Evolutionary conservation across 2,113 vertebrate genomes (phyloP), one percentile per base, ranked within the genome.

Genomic region (Engraulis encrasicolus): DNA sequence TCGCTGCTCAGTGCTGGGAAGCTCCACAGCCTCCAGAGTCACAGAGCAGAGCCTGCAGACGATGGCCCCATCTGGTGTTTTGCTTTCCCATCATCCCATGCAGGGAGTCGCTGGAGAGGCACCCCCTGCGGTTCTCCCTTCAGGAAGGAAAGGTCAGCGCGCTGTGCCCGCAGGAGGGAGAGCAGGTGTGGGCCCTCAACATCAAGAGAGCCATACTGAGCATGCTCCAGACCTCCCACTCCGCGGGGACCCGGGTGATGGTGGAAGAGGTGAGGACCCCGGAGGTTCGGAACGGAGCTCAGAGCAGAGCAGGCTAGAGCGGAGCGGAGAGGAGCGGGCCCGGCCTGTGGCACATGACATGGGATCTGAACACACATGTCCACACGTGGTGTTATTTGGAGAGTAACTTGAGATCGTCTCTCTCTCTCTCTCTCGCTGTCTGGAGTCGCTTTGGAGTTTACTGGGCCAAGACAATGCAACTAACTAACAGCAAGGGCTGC

Each of bases 171-270:
- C 88, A 86, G 88, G 92, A 85, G 78, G 86, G 91, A 19, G 97
- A 97, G 87, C 94, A 90, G 48, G 93, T 91, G 87, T 97, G 97
- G 97, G 92, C 90, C 18, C 94, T 98, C 85, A 98, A 98, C 89
- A 91, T 97, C 92, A 97, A 97, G 89, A 91, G 95, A 36, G 95
- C 95, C 31, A 86, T 97, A 86, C 96, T 97, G 92, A 98, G 96
- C 90, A 93, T 97, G 86, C 90, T 97, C 84, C 97, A 97, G 95
- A 95, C 95, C 1, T 94, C 80, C 18, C 88, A 37, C 0, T 87
- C 77, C 0, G 83, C 85, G 20, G 14, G 81, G 15, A 84, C 83
- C 82, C 86, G 85, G 66, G 91, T 92, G 52, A 81, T 86, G 0
- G 14, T 94, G 19, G 93, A 95, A 83, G 96, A 98, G 95, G 97